phyloP scores from a whole-genome alignment of 2,797 vertebrate genomes.

The Sarcoramphus papa region DNA sequence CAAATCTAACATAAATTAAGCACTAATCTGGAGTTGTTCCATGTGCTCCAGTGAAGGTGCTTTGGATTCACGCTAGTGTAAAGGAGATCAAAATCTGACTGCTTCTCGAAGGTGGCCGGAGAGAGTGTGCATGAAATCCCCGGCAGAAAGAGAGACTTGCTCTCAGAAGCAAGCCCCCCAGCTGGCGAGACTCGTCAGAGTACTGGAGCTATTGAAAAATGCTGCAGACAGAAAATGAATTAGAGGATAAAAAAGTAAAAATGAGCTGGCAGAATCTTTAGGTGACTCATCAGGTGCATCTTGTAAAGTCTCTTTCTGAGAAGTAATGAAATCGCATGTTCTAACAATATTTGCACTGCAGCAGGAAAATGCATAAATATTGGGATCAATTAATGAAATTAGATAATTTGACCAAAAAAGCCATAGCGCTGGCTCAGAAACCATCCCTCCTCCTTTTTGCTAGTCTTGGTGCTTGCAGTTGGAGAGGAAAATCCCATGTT shows the following conservation, averaged over 20 bases:
- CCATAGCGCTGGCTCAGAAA: constrained; percentile 39
- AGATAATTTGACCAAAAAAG: constrained; percentile 57
- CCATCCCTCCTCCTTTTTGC: constrained; percentile 25
- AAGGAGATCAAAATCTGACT: neutral
- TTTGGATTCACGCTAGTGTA: neutral
- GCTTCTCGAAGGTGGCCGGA: neutral
- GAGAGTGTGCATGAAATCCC: neutral
- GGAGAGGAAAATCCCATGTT: neutral
- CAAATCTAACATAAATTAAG: neutral
- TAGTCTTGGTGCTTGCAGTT: neutral
- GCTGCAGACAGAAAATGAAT: constrained; percentile 45
- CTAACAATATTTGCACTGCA: constrained; percentile 64
- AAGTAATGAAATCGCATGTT: constrained; percentile 55
- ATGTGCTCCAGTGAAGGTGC: neutral
- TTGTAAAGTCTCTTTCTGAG: constrained; percentile 55
- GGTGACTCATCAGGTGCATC: constrained; percentile 70
- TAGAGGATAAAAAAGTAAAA: constrained; percentile 44
- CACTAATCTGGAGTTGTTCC: neutral
- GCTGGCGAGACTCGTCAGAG: neutral
- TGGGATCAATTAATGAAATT: constrained; percentile 65
- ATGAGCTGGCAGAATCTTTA: constrained; percentile 60
- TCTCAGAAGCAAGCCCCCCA: neutral
- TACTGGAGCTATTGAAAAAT: constrained; percentile 19
- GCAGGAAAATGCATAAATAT: constrained; percentile 57
- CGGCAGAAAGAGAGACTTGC: neutral